phyloP scores from a whole-genome alignment of 2,797 vertebrate species.

The Cryptoblepharus egeriae region DNA sequence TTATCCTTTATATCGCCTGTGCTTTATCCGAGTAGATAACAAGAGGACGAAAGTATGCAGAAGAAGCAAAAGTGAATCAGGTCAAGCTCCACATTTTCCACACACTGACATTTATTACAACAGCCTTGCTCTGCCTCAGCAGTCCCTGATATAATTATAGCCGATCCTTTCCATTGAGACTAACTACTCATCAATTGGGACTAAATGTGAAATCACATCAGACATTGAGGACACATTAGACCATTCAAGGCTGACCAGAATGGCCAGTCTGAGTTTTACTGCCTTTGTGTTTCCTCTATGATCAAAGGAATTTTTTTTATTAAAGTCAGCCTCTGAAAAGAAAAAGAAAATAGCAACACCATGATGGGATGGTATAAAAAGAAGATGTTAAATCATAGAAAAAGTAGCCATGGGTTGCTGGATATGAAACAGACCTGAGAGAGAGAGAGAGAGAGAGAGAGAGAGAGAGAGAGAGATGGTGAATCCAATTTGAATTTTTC shows the following conservation, averaged over 20 bases:
- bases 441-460: not conserved
- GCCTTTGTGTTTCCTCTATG: conserved; percentile 30
- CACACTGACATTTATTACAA: conserved; percentile 27
- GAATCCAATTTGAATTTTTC: conserved; percentile 13
- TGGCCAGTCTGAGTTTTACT: conserved; percentile 53
- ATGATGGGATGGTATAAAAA: conserved; percentile 7
- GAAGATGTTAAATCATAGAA: conserved; percentile 32
- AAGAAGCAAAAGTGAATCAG: conserved; percentile 18
- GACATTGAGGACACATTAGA: conserved; percentile 38
- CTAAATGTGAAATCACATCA: conserved; percentile 30
- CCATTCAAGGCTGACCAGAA: conserved; percentile 44
- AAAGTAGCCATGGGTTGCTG: not conserved
- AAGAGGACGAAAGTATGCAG: not conserved
- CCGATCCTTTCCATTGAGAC: conserved; percentile 32
- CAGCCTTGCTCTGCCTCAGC: conserved; percentile 20
- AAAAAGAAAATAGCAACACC: not conserved
- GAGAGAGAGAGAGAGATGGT: not conserved
- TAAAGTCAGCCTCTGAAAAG: conserved; percentile 1
- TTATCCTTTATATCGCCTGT: conserved; percentile 1
- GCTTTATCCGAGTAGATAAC: not conserved
- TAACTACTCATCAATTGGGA: conserved; percentile 42
- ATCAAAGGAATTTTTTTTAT: not conserved
- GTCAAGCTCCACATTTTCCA: not conserved
- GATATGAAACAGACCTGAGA: conserved; percentile 34
- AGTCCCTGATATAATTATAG: conserved; percentile 8